These are phyloP conservation scores for Neolamprologus devosi DNA, from an alignment of 2,113 vertebrate species.

Conservation along the genomic window DNA sequence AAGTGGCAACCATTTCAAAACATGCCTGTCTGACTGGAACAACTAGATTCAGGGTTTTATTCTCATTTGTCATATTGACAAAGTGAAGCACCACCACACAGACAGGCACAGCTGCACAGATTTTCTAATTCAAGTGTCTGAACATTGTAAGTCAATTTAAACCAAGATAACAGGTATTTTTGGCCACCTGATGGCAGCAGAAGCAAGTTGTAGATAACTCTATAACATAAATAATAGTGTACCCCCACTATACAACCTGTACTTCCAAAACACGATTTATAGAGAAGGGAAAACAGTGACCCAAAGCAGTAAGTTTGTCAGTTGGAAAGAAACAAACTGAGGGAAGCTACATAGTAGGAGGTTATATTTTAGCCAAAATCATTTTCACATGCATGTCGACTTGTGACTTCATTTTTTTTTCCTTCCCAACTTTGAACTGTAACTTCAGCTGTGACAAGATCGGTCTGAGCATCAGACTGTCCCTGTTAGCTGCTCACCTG, in stretches of 20 bases:
- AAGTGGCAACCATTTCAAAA: not conserved
- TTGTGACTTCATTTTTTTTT: not conserved
- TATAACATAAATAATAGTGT: not conserved
- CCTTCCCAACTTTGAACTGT: not conserved
- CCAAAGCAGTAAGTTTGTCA: not conserved
- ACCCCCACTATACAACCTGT: not conserved
- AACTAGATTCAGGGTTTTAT: not conserved
- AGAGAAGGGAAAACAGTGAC: not conserved
- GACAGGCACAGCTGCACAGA: not conserved
- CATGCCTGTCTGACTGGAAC: not conserved
- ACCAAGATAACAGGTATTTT: accelerated
- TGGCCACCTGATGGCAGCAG: not conserved
- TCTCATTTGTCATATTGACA: not conserved
- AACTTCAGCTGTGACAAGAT: not conserved
- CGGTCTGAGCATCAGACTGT: not conserved
- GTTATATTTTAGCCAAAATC: not conserved
- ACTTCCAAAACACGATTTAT: not conserved
- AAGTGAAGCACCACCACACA: not conserved
- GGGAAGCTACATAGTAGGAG: not conserved
- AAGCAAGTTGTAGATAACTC: not conserved
- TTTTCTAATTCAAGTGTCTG: not conserved
- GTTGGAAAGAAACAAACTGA: not conserved
- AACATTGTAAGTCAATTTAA: not conserved
- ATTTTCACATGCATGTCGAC: not conserved
- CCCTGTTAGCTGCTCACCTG: not conserved